Evolutionary conservation across 2,113 vertebrate species (phyloP), one percentile per base, ranked within the genome.

Genomic region (Myocastor coypus): DNA sequence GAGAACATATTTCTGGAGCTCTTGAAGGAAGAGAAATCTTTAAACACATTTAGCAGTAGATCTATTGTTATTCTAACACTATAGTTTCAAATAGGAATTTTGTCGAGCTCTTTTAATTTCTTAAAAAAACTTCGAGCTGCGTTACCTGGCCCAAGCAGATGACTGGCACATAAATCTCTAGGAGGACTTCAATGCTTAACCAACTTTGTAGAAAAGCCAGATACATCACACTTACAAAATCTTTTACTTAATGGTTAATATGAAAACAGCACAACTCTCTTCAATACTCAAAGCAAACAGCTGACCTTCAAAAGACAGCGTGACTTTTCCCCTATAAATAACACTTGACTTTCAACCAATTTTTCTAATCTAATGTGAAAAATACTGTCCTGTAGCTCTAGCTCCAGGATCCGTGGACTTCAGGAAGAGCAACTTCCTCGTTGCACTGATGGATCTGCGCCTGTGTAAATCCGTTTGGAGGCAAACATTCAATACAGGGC

Each of bases 231-330:
- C 0, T 92, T 9, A 32, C n/a, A 2, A 64, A 96, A 66, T 82
- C 16, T 77, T 34, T 83, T 92, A 64, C 78, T 89, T 69, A 95
- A 89, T 77, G 52, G 0, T 61, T 71, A 91, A 5, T 14, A 4
- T 83, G 73, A 37, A 55, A 82, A 91, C 40, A 20, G 20, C 34
- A 46, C 7, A 10, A 63, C 34, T 64, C 1, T 66, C 12, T 75
- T 95, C 85, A 92, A 97, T 94, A 96, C 1, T 1, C 28, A 94
- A 85, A 96, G 6, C 37, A 24, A 97, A 95, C 78, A 20, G 26
- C 14, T 87, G 40, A 30, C 12, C 89, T 6, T 14, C 3, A 13
- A 16, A 55, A 96, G 14, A 7, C 96, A 88, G 63, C 0, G 91
- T 37, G 64, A 83, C 85, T 64, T 94, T 46, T 13, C 37, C 2